phyloP scores from a whole-genome alignment of 2,888 invertebrate species.

The Scaeva pyrastri region DNA sequence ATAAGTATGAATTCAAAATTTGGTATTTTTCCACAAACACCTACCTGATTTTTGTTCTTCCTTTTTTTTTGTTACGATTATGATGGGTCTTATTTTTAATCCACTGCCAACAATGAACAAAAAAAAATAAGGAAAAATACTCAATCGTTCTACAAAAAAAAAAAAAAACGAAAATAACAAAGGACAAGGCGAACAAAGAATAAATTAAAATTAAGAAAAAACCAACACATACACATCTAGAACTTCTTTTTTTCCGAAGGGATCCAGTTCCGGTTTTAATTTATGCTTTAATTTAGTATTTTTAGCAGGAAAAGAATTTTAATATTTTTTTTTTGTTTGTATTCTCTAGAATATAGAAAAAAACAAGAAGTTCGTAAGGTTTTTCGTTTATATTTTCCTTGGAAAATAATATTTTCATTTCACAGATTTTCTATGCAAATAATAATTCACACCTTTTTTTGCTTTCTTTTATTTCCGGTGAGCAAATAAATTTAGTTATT shows the following conservation, averaged over 20 bases:
- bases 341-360: background rate
- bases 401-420: background rate
- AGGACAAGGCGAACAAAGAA: background rate
- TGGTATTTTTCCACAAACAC: background rate
- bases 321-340: background rate
- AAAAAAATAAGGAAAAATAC: background rate
- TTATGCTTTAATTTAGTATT: constrained; percentile 11
- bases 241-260: background rate
- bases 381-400: background rate
- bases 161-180: background rate
- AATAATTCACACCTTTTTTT: constrained; percentile 25
- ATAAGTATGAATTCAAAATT: background rate
- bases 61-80: background rate
- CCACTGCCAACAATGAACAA: background rate
- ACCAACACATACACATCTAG: too few relatives aligned
- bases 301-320: background rate
- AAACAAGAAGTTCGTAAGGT: background rate
- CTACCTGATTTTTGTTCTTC: background rate
- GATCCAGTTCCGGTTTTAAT: background rate
- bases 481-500: constrained; percentile 18
- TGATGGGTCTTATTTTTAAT: constrained; percentile 1
- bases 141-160: background rate
- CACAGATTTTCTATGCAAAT: constrained; percentile 20
- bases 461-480: background rate
- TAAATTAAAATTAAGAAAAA: background rate